Percentiles rank a stretch among this genome's conserved stretches.
phyloP scores from a whole-genome alignment of 1,140 invertebrate genomes.

The Drosophila nebulosa region DNA sequence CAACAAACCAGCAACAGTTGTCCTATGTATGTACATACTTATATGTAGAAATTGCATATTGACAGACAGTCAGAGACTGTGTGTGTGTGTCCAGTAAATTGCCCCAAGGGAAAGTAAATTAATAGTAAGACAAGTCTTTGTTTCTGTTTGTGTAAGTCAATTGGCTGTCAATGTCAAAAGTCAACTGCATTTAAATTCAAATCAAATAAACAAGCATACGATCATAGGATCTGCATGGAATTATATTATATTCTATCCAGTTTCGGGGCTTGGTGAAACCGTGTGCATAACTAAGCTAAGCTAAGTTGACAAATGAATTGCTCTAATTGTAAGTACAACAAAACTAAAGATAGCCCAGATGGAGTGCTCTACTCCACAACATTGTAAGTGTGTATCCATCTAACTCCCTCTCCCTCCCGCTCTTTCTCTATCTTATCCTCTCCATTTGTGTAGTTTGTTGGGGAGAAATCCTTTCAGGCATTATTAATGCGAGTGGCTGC shows the following conservation, averaged over 20 bases:
- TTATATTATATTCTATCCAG: too few species aligned
- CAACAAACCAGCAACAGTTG: conserved; percentile 1
- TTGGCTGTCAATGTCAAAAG: background rate
- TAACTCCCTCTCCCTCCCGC: background rate
- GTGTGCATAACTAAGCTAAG: too few species aligned
- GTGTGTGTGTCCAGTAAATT: conserved; percentile 36
- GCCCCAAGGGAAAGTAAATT: conserved; percentile 16
- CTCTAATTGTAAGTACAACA: conserved; percentile 9
- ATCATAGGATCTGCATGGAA: too few species aligned
- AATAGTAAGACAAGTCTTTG: too few species aligned
- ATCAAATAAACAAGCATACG: too few species aligned
- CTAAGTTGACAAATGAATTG: conserved; percentile 69
- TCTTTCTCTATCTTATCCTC: conserved; percentile 43
- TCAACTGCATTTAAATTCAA: conserved; percentile 36
- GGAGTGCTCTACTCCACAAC: conserved; percentile 47
- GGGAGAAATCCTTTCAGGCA: conserved; percentile 43
- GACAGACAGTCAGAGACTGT: background rate
- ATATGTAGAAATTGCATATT: background rate
- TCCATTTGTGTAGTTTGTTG: conserved; percentile 53
- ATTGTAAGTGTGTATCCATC: conserved; percentile 20
- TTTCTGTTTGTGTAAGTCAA: too few species aligned
- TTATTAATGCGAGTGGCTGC: conserved; percentile 66
- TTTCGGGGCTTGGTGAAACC: conserved; percentile 27
- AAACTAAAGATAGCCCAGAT: conserved; percentile 47
- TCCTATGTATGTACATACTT: too few species aligned